Conservation (phyloP, 2,797 vertebrate genomes). For the Eupleurogrammus muticus region DNA sequence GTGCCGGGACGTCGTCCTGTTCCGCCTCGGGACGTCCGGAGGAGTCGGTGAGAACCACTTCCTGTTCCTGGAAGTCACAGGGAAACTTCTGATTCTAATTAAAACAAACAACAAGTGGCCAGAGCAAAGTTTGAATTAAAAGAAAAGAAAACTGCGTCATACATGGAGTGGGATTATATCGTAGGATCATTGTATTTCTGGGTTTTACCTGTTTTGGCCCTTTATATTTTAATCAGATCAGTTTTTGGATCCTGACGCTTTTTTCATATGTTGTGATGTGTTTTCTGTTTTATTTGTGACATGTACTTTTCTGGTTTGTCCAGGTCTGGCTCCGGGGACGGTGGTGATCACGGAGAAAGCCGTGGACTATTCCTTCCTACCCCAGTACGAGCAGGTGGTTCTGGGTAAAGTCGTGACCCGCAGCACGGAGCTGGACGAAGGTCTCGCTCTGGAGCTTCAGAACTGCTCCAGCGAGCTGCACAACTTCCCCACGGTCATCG, state of each 20-base stretch:
- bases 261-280: too few species aligned
- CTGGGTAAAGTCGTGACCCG: constrained; percentile 87
- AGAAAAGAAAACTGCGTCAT: too few species aligned
- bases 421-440: constrained; percentile 89
- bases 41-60: constrained; percentile 84
- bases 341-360: constrained; percentile 89
- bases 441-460: constrained; percentile 83
- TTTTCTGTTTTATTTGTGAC: too few species aligned
- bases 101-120: too few species aligned
- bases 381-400: constrained; percentile 89
- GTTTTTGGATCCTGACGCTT: too few species aligned
- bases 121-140: too few species aligned
- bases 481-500: constrained; percentile 81
- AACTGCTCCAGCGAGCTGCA: constrained; percentile 84
- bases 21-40: constrained; percentile 90
- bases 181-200: too few species aligned
- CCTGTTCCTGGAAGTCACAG: background rate
- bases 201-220: too few species aligned
- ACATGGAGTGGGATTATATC: too few species aligned
- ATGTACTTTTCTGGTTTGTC: too few species aligned
- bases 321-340: constrained; percentile 87
- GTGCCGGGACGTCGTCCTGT: constrained; percentile 86
- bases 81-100: too few species aligned
- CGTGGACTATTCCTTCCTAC: constrained; percentile 87
- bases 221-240: too few species aligned